Evolutionary conservation across 2,888 invertebrate species (phyloP).

Genomic region (Autographa gamma): DNA sequence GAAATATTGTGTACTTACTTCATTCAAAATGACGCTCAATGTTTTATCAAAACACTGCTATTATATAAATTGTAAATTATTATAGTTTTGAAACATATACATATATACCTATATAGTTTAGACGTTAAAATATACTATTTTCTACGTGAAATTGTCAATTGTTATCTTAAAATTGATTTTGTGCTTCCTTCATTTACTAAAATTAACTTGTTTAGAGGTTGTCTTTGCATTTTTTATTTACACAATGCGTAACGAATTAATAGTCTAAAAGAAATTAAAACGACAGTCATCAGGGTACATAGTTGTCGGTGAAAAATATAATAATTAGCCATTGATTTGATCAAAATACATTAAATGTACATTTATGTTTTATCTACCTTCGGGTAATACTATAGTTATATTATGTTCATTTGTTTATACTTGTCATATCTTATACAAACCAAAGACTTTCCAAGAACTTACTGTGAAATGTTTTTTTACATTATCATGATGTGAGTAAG

Average conservation of each 20-base stretch:
- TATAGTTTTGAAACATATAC: neutral
- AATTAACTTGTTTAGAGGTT: neutral
- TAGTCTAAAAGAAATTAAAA: neutral
- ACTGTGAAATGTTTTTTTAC: too few relatives aligned
- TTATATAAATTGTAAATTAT: neutral
- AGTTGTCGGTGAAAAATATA: neutral
- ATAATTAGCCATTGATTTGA: constrained; percentile 1
- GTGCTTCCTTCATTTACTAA: neutral
- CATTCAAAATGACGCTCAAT: constrained; percentile 7
- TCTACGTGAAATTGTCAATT: constrained; percentile 7
- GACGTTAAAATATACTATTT: neutral
- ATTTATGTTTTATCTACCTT: neutral
- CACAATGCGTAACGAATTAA: neutral
- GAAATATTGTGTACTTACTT: neutral
- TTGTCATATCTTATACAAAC: too few relatives aligned
- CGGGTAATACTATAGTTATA: too few relatives aligned
- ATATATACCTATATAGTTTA: neutral
- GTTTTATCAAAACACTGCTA: neutral
- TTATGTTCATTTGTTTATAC: too few relatives aligned
- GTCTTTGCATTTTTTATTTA: neutral
- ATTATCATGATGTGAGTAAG: too few relatives aligned
- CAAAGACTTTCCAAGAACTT: too few relatives aligned
- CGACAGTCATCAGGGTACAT: neutral
- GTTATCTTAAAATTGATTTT: neutral
- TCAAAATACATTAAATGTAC: neutral